Evolutionary conservation across 2,113 vertebrate genomes (phyloP).

Genomic region (Dinomys branickii): DNA sequence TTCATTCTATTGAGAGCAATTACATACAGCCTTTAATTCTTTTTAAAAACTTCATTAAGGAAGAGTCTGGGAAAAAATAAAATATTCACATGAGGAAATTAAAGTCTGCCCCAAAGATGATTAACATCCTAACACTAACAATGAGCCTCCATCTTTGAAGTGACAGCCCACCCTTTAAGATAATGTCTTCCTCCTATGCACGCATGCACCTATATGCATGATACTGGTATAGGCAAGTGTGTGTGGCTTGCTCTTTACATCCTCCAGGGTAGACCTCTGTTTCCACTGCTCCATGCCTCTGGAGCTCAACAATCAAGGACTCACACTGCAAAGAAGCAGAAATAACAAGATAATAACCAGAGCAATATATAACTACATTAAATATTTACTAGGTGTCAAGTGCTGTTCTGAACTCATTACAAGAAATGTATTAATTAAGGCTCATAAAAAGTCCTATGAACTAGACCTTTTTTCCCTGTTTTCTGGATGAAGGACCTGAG

Average conservation of each 20-base stretch:
- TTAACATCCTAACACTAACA: constrained; percentile 44
- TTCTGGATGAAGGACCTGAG: background rate
- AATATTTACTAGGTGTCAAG: background rate
- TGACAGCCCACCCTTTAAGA: background rate
- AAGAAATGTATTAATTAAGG: constrained; percentile 19
- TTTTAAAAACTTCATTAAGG: constrained; percentile 34
- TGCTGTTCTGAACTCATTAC: background rate
- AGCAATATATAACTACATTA: background rate
- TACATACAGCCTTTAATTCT: background rate
- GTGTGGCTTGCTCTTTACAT: background rate
- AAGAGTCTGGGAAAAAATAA: constrained; percentile 15
- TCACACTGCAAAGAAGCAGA: background rate
- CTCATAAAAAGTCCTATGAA: background rate
- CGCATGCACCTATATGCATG: background rate
- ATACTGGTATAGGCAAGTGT: background rate
- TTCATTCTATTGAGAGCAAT: constrained; percentile 3
- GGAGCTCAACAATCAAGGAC: background rate
- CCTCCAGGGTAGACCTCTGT: background rate
- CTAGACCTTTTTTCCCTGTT: background rate
- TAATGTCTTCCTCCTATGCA: background rate
- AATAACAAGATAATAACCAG: background rate
- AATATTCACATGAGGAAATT: constrained; percentile 60
- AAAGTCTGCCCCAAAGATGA: constrained; percentile 59
- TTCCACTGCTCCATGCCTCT: background rate
- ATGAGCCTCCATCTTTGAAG: constrained; percentile 16